Base-by-base conservation (phyloP, 1,140 invertebrate genomes). In the Zaprionus inermis region DNA sequence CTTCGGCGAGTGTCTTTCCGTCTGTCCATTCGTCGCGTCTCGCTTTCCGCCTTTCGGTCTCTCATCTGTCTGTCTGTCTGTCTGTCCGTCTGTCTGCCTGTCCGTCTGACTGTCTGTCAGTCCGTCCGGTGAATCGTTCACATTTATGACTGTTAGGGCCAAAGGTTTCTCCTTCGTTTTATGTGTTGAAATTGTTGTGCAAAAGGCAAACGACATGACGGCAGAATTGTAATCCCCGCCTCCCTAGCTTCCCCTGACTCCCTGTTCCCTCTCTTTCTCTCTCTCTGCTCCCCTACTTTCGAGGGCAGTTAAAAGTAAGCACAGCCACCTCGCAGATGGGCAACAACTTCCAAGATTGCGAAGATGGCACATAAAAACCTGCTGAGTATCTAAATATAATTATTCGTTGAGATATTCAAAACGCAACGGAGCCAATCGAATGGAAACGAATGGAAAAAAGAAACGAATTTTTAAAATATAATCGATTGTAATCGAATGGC, bases 141-240 rank as follows among this genome's bases (percentile, higher is more conserved):
- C 71, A 78, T 82, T 82, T 82, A 82, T 78, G 79, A 71, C 75
- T 78, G 75, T 66, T 81, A 74, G 70, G 79, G 79, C 75, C 79
- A 82, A 82, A 82, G 79, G 79, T 82, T 78, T 76, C 70, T 44
- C 38, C 16, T 52, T 74, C 70, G 64, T 78, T 78, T 78, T 81
- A 81, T 61, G 49, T 14, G 51, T 66, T 69, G 32, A 69, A 74
- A 73, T 73, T 73, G 71, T 73, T 73, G 65, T 69, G 65, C 71
- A 49, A 69, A 73, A 73, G 49, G 65, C 71, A 60, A 73, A 73
- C 71, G 58, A 68, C 63, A 72, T 67, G 55, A 20, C 70, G 38
- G 51, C 38, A 57, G 58, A 70, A 58, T 70, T 24, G 57, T 70
- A 74, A 63, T 74, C 58, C 41, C 72, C 41, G 24, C 14, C 38